Evolutionary conservation across 1,140 invertebrate genomes (phyloP), one percentile per base, ranked within the genome.

Genomic region (Thalassaphorura encarpata): DNA sequence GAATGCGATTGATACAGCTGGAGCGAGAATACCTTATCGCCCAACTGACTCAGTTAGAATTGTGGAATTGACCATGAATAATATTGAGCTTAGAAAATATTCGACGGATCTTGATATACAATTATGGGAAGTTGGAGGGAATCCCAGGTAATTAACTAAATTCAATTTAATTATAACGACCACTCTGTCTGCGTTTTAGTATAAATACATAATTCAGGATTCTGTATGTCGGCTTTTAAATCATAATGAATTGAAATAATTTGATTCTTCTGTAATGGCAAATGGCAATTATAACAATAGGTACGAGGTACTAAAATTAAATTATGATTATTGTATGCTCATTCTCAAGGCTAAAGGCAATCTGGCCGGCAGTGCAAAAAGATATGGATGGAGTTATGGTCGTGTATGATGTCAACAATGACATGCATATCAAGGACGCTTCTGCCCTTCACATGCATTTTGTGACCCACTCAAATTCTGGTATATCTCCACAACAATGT

Each of bases 121-220:
- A 52, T 47, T 64, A 3, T 64, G 63, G 63, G 63, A 64, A 56
- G 48, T 64, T 23, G 63, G 63, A 13, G 63, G 63, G 18, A 58
- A 61, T 54, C 63, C 62, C 2, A 51, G 47, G 61, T 63, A 56
- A 50, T 23, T 21, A n/a, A n/a, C n/a, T n/a, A n/a, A n/a, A n/a
- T n/a, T n/a, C n/a, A n/a, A n/a, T n/a, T n/a, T n/a, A n/a, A n/a
- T 21, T 6, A 8, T 43, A 18, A 27, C 26, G 21, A 43, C 19
- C 16, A 49, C 8, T 23, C 16, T 43, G 27, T 4, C 2, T 47
- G 1, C 2, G 3, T 19, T 31, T 47, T 36, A 16, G 1, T 46
- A n/a, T n/a, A n/a, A n/a, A n/a, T n/a, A n/a, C n/a, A n/a, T n/a
- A n/a, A n/a, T n/a, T n/a, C n/a, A 18, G 24, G 5, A 24, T 29